Evolutionary conservation across 2,888 invertebrate species (phyloP).

Genomic region (Parnassius smintheus): DNA sequence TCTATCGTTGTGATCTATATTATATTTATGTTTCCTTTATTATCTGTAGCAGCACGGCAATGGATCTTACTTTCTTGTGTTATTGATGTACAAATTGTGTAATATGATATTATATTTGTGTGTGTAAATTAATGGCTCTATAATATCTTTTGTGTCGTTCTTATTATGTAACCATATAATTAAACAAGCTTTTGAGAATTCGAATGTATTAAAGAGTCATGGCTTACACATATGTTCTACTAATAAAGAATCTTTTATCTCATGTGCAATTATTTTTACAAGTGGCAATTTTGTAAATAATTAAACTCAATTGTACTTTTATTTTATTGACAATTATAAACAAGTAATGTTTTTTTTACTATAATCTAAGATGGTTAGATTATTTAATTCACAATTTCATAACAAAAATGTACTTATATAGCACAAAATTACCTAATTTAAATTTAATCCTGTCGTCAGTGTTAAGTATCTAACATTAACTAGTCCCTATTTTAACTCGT

Average conservation of each 20-base stretch:
- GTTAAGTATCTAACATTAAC: slow-evolving; percentile 16
- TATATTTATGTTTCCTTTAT: slow-evolving; percentile 33
- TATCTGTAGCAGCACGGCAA: slow-evolving; percentile 26
- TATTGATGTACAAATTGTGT: slow-evolving; percentile 29
- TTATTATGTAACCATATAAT: not conserved
- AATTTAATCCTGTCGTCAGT: slow-evolving; percentile 6
- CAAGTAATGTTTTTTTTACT: not conserved
- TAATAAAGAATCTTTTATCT: slow-evolving; percentile 6
- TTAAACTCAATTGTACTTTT: slow-evolving; percentile 9
- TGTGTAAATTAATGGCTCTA: not conserved
- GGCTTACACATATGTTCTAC: slow-evolving; percentile 3
- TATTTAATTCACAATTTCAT: slow-evolving; percentile 16
- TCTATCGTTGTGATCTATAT: slow-evolving; percentile 84
- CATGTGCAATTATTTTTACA: slow-evolving; percentile 21
- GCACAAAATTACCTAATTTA: slow-evolving; percentile 20
- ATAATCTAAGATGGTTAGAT: slow-evolving; percentile 6
- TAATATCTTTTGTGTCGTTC: not conserved
- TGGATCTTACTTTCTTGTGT: slow-evolving; percentile 32
- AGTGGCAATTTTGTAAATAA: slow-evolving; percentile 24
- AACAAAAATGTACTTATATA: slow-evolving; percentile 23
- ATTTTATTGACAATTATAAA: slow-evolving; percentile 4
- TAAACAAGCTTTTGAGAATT: not conserved
- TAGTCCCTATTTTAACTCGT: slow-evolving; percentile 27
- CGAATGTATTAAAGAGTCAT: slow-evolving; percentile 1
- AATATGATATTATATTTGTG: slow-evolving; percentile 28